Conservation (phyloP, 2,797 vertebrate species). For the Pseudocheirus occidentalis region DNA sequence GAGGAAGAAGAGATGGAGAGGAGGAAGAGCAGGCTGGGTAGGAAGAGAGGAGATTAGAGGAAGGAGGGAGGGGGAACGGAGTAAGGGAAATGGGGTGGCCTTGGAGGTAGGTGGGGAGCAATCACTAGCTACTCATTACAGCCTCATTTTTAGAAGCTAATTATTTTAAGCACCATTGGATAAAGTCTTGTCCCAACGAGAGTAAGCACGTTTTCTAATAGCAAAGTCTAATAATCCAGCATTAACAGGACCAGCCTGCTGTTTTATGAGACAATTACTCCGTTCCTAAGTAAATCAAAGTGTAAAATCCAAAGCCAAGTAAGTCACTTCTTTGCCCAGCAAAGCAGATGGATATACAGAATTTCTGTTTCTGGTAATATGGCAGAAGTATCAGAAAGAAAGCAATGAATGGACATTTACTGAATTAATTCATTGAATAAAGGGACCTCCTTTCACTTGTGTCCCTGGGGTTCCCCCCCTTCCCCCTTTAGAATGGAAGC, state of each 20-base stretch:
- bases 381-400: not conserved
- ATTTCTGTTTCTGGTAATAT: constrained; percentile 33
- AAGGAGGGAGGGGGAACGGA: not conserved
- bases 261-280: constrained; percentile 73
- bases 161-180: constrained; percentile 31
- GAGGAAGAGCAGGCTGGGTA: not conserved
- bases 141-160: constrained; percentile 54
- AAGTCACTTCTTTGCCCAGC: constrained; percentile 16
- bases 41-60: not conserved
- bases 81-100: not conserved
- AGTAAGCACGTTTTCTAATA: constrained; percentile 67
- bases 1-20: not conserved
- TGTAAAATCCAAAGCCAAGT: constrained; percentile 26
- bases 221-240: constrained; percentile 70
- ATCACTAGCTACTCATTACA: constrained; percentile 40
- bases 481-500: not conserved
- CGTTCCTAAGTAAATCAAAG: constrained; percentile 62
- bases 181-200: constrained; percentile 54
- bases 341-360: constrained; percentile 45
- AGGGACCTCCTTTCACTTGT: not conserved
- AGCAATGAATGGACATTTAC: not conserved
- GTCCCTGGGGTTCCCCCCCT: not conserved
- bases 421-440: not conserved
- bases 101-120: not conserved
- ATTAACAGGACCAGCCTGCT: constrained; percentile 64